Base-by-base conservation (phyloP, 2,113 vertebrate species). In the Rhinoptilus africanus region DNA sequence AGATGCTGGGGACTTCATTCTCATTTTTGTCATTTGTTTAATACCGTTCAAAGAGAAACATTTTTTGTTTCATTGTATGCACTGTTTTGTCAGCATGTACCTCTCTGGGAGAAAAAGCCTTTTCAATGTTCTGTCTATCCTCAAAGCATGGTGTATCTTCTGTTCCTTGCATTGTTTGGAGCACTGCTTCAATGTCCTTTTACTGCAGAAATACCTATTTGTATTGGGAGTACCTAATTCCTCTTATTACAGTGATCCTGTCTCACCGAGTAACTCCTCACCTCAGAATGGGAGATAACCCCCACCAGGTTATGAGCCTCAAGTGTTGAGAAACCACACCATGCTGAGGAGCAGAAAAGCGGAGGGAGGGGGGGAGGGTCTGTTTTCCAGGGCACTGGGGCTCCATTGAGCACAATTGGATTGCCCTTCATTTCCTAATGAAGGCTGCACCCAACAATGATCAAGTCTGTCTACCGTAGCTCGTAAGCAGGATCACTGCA, bases 1-100 rank as follows among this genome's bases (percentile, higher is more conserved):
- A 97, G 92, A 69, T 97, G 92, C 98, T 98, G 98, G 98, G 97
- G 92, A 97, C 95, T 97, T 98, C 98, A 98, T 98, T 98, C 98
- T 98, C 98, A 98, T 98, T 97, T 96, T 98, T 98, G 98, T 99
- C 98, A 97, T 99, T 98, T 98, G 98, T 98, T 98, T 96, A 98
- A 93, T 95, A 94, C 96, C 51, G 95, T 92, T 91, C 47, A 82
- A 94, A 96, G 93, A 95, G 93, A 94, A 92, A 93, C 95, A 91
- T 97, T 88, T 97, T 97, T 96, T 98, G 85, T 98, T 96, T 96
- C 96, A 92, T 97, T 98, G 96, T 98, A 97, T 97, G 97, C 98
- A 96, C 96, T 96, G 97, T 98, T 97, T 97, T 98, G 98, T 98
- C 97, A 95, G 98, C 99, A 98, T 99, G 99, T 98, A 97, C 97